Evolutionary conservation across 30 jellyfish, hydroid and myxozoan species (phyloP).

Genomic region (Pelagia noctiluca): DNA sequence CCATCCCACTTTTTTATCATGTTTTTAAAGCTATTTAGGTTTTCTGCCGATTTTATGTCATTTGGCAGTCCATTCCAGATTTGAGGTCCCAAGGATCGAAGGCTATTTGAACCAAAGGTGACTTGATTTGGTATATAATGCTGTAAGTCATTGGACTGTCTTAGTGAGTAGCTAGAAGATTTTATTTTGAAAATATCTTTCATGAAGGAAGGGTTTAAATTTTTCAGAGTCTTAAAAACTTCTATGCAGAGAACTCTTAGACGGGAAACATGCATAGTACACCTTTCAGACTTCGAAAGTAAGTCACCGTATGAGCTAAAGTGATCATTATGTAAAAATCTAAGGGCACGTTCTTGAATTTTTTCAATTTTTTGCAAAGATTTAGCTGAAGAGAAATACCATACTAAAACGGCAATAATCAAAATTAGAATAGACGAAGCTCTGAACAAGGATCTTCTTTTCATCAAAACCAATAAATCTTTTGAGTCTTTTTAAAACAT

Average conservation of each 20-base stretch:
- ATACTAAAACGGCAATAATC: neutral
- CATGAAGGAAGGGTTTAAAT: neutral
- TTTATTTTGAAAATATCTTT: neutral
- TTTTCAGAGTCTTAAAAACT: neutral
- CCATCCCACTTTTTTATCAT: neutral
- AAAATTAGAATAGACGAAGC: neutral
- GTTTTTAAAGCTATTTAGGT: neutral
- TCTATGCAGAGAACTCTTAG: neutral
- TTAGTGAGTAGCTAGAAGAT: neutral
- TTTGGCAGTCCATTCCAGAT: neutral
- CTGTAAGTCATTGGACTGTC: neutral
- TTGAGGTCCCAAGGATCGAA: neutral
- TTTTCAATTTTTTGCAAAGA: neutral
- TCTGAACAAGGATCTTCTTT: neutral
- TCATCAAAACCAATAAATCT: too few relatives aligned
- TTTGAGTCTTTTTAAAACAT: too few relatives aligned
- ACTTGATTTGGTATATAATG: neutral
- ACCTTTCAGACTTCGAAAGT: neutral
- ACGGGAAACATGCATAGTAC: constrained; percentile 6
- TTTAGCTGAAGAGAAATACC: neutral
- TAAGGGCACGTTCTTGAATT: too few relatives aligned
- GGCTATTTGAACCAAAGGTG: neutral
- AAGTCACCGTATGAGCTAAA: neutral
- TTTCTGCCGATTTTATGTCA: neutral
- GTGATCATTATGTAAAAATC: too few relatives aligned